Conservation (phyloP, 2,113 vertebrate species). For the Tragelaphus strepsiceros region DNA sequence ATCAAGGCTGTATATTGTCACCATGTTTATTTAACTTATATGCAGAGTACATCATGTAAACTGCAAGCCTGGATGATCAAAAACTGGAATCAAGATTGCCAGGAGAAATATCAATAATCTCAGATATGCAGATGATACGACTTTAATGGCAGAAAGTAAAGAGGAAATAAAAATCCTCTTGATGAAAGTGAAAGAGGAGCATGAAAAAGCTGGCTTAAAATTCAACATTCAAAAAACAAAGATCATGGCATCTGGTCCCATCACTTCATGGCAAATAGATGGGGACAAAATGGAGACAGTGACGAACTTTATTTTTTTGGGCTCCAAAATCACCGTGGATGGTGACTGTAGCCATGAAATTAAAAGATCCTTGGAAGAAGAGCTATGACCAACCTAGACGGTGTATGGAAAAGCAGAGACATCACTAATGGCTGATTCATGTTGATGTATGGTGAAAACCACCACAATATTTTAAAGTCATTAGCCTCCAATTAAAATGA, state of each 20-base stretch:
- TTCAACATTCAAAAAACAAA: neutral
- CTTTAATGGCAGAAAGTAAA: neutral
- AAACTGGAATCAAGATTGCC: neutral
- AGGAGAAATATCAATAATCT: neutral
- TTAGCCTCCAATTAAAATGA: neutral
- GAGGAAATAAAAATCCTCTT: neutral
- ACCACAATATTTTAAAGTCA: neutral
- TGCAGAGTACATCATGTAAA: neutral
- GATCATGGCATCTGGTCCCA: neutral
- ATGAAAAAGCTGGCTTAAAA: neutral
- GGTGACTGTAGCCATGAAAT: neutral
- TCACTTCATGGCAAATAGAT: neutral
- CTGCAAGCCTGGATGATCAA: neutral
- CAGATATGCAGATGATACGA: neutral
- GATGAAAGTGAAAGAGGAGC: neutral
- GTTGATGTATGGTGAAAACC: neutral
- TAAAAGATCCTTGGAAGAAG: neutral
- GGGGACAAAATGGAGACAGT: neutral
- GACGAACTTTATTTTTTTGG: neutral
- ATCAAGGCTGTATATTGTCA: neutral
- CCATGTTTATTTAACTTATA: neutral
- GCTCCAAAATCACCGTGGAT: neutral
- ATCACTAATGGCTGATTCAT: neutral
- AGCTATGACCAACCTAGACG: neutral
- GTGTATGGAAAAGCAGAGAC: neutral